Conservation (phyloP, 1,140 invertebrate genomes). For the Chrysoperla carnea region DNA sequence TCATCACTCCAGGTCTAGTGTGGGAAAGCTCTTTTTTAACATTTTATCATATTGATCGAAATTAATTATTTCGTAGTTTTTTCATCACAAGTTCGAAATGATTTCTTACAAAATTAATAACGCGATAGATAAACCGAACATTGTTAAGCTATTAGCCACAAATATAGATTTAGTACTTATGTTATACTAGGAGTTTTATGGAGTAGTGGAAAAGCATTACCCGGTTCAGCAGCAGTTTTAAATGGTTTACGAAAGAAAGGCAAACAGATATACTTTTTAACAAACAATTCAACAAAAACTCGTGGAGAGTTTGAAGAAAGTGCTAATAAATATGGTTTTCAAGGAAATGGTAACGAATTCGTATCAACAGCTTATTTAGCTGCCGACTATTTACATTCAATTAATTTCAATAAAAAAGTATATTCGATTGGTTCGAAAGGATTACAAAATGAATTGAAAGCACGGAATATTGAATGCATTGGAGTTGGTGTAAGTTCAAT, state of each 20-base stretch:
- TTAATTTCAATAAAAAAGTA: constrained; percentile 62
- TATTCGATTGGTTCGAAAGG: constrained; percentile 73
- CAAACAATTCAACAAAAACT: constrained; percentile 87
- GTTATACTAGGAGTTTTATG: constrained; percentile 67
- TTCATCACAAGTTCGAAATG: no score
- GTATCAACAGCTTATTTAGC: constrained; percentile 69
- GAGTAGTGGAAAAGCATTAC: constrained; percentile 50
- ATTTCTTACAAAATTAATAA: no score
- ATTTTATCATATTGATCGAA: no score
- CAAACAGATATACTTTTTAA: constrained; percentile 80
- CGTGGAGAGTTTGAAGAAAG: constrained; percentile 61
- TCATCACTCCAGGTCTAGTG: no score
- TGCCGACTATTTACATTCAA: constrained; percentile 59
- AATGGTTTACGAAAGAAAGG: constrained; percentile 50
- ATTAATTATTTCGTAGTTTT: no score
- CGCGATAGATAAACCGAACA: no score
- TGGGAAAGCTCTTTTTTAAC: no score
- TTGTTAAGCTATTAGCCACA: no score
- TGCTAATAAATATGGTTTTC: constrained; percentile 56
- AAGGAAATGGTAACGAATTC: constrained; percentile 26
- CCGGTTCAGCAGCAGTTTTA: constrained; percentile 51
- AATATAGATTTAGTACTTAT: no score
- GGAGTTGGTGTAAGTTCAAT: constrained; percentile 49
- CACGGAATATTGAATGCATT: constrained; percentile 52
- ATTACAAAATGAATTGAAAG: constrained; percentile 63